Base-by-base conservation (phyloP, 2,888 invertebrate species). In the Netelia inedita region DNA sequence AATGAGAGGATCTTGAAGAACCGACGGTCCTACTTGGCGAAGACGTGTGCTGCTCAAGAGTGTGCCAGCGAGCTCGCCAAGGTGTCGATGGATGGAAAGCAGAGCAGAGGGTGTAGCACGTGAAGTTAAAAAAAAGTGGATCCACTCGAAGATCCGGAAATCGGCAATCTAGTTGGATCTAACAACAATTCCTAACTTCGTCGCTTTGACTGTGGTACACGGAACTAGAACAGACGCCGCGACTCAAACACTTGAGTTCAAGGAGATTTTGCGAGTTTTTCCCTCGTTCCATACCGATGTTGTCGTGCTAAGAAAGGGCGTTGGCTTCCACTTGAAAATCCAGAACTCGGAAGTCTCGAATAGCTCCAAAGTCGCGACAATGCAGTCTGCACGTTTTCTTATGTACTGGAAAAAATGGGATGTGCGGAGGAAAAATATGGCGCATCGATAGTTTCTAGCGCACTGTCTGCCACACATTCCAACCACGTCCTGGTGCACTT, bases 401-500 rank as follows among this genome's bases (percentile, higher is more conserved):
- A 2, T 50, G 57, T 21, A 35, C 28, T 28, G 59, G n/a, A 71
- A 66, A 76, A 55, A 72, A 46, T 19, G 16, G 28, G 50, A 53
- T 71, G 71, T 21, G n/a, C 41, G 66, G 74, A 46, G n/a, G 28
- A 55, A 73, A 80, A 68, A 66, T 41, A 66, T n/a, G 71, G 73
- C 71, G 55, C 78, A 83, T 86, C 69, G 79, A 82, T 86, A 66
- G 59, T 35, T 50, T 68, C 10, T 43, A 68, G 16, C 21, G 72
- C 59, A 78, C 68, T 46, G 74, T 61, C 53, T 59, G 59, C 28
- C 23, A 81, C 68, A 83, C 86, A 90, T 91, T 90, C 91, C 87
- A 82, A 86, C 87, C 91, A 91, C 92, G 91, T 91, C 11, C 59
- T 88, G 80, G 83, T 63, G 81, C 83, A 90, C 91, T 91, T 92